Conservation (phyloP, 1,140 invertebrate species). For the Pentalonia nigronervosa region DNA sequence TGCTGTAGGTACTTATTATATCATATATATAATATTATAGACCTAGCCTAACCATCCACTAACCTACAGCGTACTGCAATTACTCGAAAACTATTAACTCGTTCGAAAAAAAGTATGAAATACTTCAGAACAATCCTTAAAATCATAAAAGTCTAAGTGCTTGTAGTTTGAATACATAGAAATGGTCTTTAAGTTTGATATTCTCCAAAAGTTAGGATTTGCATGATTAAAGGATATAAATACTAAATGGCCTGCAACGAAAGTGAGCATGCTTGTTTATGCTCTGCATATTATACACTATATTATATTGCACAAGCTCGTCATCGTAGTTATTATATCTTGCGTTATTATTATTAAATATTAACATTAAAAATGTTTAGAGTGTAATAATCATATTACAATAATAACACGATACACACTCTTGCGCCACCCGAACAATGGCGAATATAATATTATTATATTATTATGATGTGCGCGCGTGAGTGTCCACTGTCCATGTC, state of each 20-base stretch:
- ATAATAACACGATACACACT: not conserved
- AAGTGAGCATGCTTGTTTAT: not conserved
- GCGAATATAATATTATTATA: not conserved
- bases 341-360: not conserved
- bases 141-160: too few species aligned
- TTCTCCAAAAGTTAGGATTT: too few species aligned
- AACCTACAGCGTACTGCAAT: not conserved
- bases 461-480: not conserved
- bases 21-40: not conserved
- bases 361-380: not conserved
- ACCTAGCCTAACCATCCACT: not conserved
- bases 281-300: not conserved
- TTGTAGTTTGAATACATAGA: too few species aligned
- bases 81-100: not conserved
- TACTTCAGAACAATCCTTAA: not conserved
- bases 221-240: too few species aligned
- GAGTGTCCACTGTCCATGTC: not conserved
- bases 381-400: not conserved
- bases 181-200: too few species aligned
- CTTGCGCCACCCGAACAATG: not conserved
- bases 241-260: not conserved
- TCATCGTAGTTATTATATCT: not conserved
- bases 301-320: too few species aligned
- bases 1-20: not conserved
- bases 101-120: not conserved